These are phyloP conservation scores for Ophioderma brevispina DNA, from an alignment of 35 echinoderm and acorn worm species.

Conservation along the genomic window DNA sequence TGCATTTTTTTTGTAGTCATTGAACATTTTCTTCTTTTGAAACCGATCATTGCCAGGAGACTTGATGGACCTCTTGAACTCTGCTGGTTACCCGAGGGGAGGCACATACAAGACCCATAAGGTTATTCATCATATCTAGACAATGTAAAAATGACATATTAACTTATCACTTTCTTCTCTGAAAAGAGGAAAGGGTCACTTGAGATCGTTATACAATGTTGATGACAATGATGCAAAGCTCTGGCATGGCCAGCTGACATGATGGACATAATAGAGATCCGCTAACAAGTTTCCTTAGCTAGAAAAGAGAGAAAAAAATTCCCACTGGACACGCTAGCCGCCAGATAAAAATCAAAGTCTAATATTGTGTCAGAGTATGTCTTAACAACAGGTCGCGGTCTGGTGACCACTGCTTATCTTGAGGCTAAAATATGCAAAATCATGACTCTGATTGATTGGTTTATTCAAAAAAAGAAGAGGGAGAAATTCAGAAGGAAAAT, in stretches of 20 bases:
- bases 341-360: background rate
- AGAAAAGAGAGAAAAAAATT: background rate
- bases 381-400: background rate
- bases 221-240: background rate
- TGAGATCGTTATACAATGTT: background rate
- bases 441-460: background rate
- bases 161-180: background rate
- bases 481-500: too few relatives aligned
- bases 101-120: background rate
- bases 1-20: background rate
- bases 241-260: slow-evolving; percentile 1
- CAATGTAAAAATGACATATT: background rate
- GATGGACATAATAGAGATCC: slow-evolving; percentile 1
- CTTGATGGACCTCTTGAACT: background rate
- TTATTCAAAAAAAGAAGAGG: background rate
- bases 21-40: background rate
- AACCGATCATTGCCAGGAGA: background rate
- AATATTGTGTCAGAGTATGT: background rate
- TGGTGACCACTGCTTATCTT: background rate
- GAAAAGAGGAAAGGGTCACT: background rate
- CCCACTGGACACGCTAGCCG: background rate
- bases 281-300: background rate
- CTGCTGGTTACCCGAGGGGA: background rate
- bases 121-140: background rate
- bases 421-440: background rate